Evolutionary conservation across 2,888 invertebrate genomes (phyloP).

Genomic region (Poecilobothrus nobilitatus): DNA sequence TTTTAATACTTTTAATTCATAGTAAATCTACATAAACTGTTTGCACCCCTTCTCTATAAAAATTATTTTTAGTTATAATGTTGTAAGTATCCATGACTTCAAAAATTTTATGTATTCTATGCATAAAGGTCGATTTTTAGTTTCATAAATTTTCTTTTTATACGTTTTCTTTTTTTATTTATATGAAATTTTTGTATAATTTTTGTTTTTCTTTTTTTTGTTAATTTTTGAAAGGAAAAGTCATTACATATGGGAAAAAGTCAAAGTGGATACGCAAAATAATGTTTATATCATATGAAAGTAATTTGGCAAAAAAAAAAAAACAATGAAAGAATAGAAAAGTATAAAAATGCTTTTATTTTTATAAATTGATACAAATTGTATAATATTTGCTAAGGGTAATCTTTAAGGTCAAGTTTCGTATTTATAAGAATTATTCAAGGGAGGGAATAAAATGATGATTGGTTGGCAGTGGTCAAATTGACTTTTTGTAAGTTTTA

Average conservation of each 20-base stretch:
- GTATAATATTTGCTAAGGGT: not conserved
- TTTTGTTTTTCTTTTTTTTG: not conserved
- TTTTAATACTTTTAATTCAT: not conserved
- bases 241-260: not conserved
- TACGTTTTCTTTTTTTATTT: not conserved
- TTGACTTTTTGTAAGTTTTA: no score
- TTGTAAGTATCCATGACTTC: not conserved
- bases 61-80: no score
- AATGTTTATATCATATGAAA: not conserved
- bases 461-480: no score
- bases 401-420: not conserved
- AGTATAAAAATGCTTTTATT: not conserved
- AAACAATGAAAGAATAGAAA: not conserved
- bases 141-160: not conserved
- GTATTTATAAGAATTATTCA: no score
- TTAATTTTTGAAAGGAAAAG: not conserved
- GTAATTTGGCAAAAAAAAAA: not conserved
- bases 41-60: not conserved
- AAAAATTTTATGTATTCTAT: not conserved
- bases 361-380: not conserved
- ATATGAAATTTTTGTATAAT: no score
- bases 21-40: not conserved
- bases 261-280: not conserved
- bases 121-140: not conserved
- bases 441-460: no score